Evolutionary conservation across 2,888 invertebrate species (phyloP).

Genomic region (Iphiclides podalirius): DNA sequence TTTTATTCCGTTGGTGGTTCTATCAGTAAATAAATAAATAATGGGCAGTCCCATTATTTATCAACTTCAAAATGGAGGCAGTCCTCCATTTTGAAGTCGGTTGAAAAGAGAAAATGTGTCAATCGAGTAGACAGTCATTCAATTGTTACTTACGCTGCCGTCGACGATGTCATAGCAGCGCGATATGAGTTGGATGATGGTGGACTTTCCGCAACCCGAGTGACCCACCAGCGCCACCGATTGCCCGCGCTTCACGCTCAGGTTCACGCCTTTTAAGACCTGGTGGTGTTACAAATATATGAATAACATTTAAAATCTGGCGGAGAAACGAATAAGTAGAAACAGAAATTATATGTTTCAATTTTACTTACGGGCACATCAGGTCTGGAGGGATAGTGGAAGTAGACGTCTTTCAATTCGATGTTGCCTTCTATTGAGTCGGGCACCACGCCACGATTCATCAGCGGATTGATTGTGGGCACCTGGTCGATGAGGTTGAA

Average conservation of each 20-base stretch:
- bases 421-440: slow-evolving; percentile 82
- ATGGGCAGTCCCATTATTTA: no score
- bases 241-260: slow-evolving; percentile 85
- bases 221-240: slow-evolving; percentile 89
- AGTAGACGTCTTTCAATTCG: slow-evolving; percentile 85
- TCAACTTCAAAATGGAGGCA: no score
- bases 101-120: no score
- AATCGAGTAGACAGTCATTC: no score
- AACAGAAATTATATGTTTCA: no score
- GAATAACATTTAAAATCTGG: slow-evolving; percentile 31
- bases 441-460: slow-evolving; percentile 81
- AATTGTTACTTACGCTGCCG: slow-evolving; percentile 79
- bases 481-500: slow-evolving; percentile 87
- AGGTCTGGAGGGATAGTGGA: slow-evolving; percentile 89
- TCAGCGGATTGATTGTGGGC: slow-evolving; percentile 86
- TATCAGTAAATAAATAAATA: no score
- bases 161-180: slow-evolving; percentile 88
- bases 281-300: no score
- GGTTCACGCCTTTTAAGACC: slow-evolving; percentile 82
- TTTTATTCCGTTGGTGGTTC: no score
- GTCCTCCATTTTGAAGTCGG: no score
- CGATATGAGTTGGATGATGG: slow-evolving; percentile 88
- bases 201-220: slow-evolving; percentile 91
- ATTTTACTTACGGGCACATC: slow-evolving; percentile 82
- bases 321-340: no score